These are phyloP conservation scores for Romanogobio albipinnatus DNA, from an alignment of 2,113 vertebrate species.

Conservation along the genomic window DNA sequence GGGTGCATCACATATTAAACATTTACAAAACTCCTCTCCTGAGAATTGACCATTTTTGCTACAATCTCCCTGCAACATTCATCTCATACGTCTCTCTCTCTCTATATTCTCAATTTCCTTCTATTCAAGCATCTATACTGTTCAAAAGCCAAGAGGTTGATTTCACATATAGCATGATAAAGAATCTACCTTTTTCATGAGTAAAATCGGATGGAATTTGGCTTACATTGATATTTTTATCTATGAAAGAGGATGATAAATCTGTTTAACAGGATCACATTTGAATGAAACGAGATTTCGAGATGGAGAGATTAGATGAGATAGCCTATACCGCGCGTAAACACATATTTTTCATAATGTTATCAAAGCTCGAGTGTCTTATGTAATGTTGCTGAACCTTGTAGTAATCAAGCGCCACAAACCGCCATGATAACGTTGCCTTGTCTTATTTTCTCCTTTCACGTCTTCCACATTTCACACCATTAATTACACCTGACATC, in stretches of 20 bases:
- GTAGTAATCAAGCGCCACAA: background rate
- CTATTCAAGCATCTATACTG: slow-evolving; percentile 27
- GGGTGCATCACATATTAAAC: slow-evolving; percentile 6
- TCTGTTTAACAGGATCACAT: background rate
- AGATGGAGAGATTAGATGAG: slow-evolving; percentile 62
- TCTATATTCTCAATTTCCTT: background rate
- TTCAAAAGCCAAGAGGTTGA: background rate
- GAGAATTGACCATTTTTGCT: too few relatives aligned
- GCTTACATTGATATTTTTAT: slow-evolving; percentile 15
- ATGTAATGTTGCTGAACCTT: slow-evolving; percentile 27
- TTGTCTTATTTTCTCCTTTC: background rate
- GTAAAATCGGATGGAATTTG: background rate
- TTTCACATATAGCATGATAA: background rate
- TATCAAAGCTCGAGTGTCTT: slow-evolving; percentile 24
- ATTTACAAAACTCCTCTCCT: background rate
- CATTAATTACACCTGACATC: background rate
- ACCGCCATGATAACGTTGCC: background rate
- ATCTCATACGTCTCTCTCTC: background rate
- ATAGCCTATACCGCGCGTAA: slow-evolving; percentile 39
- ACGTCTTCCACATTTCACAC: background rate
- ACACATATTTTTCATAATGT: slow-evolving; percentile 49
- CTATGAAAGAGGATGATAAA: background rate
- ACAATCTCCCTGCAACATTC: slow-evolving; percentile 57
- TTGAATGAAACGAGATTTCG: slow-evolving; percentile 45
- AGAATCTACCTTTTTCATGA: background rate